Evolutionary conservation across 2,113 vertebrate genomes (phyloP).

Genomic region (Probosciger aterrimus): DNA sequence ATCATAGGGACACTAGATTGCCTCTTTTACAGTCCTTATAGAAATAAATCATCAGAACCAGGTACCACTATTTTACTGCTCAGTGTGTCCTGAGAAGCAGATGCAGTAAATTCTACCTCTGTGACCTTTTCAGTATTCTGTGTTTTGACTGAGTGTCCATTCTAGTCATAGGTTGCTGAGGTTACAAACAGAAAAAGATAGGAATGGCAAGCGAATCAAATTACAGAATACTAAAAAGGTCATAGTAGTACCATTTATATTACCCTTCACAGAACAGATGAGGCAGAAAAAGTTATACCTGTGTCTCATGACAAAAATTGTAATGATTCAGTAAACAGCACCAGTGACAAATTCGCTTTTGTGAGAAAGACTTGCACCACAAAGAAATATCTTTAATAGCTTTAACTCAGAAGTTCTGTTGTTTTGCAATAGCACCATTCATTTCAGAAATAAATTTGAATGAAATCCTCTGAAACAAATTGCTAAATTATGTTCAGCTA

Average conservation of each 20-base stretch:
- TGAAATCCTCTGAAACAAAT: neutral
- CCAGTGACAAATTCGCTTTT: constrained; percentile 20
- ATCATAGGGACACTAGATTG: neutral
- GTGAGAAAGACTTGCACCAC: neutral
- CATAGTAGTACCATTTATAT: constrained; percentile 62
- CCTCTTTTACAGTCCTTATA: neutral
- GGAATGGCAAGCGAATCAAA: constrained; percentile 70
- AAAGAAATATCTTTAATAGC: no score
- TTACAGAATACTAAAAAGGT: constrained; percentile 76
- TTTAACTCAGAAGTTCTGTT: neutral
- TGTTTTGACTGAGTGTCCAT: constrained; percentile 72
- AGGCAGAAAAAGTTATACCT: constrained; percentile 54
- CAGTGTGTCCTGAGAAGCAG: constrained; percentile 28
- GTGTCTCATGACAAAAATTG: constrained; percentile 18
- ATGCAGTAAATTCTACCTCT: constrained; percentile 34
- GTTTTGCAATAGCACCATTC: neutral
- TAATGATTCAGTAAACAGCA: constrained; percentile 45
- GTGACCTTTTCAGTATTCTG: constrained; percentile 76
- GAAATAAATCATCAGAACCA: constrained; percentile 36
- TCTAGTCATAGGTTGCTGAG: constrained; percentile 57
- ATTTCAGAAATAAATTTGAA: neutral
- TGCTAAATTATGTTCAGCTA: neutral
- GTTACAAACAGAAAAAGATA: constrained; percentile 60
- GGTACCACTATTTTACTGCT: constrained; percentile 44
- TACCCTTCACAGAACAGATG: constrained; percentile 59